Evolutionary conservation across 2,113 vertebrate genomes (phyloP).

Genomic region (Saguinus midas): DNA sequence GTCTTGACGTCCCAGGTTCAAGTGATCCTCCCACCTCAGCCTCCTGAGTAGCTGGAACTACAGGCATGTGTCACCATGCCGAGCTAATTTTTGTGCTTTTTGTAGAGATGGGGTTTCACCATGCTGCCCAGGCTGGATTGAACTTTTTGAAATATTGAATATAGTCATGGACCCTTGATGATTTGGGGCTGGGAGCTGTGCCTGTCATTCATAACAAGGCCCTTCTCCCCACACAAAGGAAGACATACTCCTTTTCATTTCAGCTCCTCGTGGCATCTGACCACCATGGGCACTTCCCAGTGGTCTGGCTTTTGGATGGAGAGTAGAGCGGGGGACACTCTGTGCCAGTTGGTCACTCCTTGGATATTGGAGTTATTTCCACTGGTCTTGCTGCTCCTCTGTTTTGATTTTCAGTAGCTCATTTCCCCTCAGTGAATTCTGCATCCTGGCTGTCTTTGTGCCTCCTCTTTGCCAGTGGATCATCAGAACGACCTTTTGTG

Average conservation of each 20-base stretch:
- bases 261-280: background rate
- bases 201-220: background rate
- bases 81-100: too few species aligned
- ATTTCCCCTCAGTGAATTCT: background rate
- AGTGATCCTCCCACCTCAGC: too few species aligned
- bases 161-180: background rate
- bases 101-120: too few species aligned
- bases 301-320: background rate
- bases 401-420: background rate
- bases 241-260: background rate
- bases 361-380: background rate
- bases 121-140: too few species aligned
- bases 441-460: background rate
- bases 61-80: too few species aligned
- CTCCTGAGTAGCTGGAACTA: too few species aligned
- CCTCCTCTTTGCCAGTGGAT: background rate
- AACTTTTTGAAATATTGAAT: background rate
- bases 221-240: background rate
- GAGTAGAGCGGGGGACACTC: background rate
- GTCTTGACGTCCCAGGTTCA: too few species aligned
- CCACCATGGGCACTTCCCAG: fast-evolving
- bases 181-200: background rate
- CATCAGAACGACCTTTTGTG: background rate
- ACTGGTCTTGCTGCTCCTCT: background rate
- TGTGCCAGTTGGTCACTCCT: background rate